These are phyloP conservation scores for Polydrusus tereticollis DNA, from an alignment of 2,888 invertebrate genomes.

Conservation along the genomic window DNA sequence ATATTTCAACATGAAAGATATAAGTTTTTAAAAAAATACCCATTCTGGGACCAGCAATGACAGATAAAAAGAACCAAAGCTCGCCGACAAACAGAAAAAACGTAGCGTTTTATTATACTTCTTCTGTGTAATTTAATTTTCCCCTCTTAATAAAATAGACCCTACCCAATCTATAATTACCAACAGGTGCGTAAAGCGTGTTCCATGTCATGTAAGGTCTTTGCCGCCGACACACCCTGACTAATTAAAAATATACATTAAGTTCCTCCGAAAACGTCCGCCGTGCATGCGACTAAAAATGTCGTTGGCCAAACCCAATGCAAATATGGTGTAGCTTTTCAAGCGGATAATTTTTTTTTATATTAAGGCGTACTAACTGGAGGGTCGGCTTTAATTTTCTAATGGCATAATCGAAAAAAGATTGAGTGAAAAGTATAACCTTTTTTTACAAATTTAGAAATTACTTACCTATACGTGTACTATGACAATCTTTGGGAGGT, in stretches of 20 bases:
- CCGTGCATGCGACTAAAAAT: conserved; percentile 23
- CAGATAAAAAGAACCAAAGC: no score
- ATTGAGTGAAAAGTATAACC: neutral
- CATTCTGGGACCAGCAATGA: no score
- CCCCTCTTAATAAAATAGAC: neutral
- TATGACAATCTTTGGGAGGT: no score
- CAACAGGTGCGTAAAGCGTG: conserved; percentile 42
- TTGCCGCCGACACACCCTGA: conserved; percentile 28
- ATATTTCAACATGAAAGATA: no score
- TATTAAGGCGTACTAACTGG: neutral
- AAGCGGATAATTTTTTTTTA: conserved; percentile 10
- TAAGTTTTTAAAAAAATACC: no score
- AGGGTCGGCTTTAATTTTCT: conserved; percentile 11
- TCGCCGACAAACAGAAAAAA: no score
- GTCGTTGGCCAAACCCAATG: conserved; percentile 38
- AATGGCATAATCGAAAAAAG: neutral
- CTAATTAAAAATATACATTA: conserved; percentile 48
- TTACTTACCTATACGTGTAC: no score
- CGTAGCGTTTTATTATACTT: neutral
- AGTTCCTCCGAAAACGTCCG: conserved; percentile 24
- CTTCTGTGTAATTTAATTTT: conserved; percentile 12
- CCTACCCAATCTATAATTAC: conserved; percentile 25
- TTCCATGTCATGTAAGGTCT: conserved; percentile 26
- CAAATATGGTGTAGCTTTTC: conserved; percentile 20
- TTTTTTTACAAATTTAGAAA: neutral